phyloP scores from a whole-genome alignment of 2,797 vertebrate genomes.

The Acanthurus tractus region DNA sequence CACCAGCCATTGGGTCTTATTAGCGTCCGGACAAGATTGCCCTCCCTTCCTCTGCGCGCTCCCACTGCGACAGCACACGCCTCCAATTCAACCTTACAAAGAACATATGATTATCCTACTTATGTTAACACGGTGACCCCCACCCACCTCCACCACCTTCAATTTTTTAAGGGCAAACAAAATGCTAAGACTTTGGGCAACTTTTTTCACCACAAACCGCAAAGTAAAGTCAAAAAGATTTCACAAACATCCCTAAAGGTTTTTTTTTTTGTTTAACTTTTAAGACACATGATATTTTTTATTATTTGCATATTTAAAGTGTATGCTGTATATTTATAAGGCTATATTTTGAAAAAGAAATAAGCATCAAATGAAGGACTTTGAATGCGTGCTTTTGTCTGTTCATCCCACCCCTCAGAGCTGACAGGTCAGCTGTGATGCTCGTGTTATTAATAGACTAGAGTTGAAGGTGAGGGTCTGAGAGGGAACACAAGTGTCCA shows the following conservation, averaged over 20 bases:
- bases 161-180: neutral
- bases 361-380: no score
- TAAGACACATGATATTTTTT: neutral
- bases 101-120: conserved; percentile 68
- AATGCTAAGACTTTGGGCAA: neutral
- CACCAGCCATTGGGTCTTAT: conserved; percentile 87
- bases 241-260: no score
- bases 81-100: conserved; percentile 81
- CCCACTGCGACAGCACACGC: conserved; percentile 84
- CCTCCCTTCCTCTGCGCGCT: conserved; percentile 88
- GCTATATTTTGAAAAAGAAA: no score
- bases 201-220: neutral
- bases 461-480: conserved; percentile 72
- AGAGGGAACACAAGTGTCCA: conserved; percentile 66
- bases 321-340: neutral
- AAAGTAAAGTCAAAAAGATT: neutral
- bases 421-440: conserved; percentile 7
- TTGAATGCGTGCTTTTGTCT: conserved; percentile 28
- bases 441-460: conserved; percentile 70
- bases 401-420: conserved; percentile 42
- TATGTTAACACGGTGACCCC: conserved; percentile 61
- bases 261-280: neutral
- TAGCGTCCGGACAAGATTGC: conserved; percentile 83
- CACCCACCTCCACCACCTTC: neutral
- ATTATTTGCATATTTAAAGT: neutral